These are phyloP conservation scores for Hippocampus comes DNA, from an alignment of 2,113 vertebrate species.

Conservation along the genomic window DNA sequence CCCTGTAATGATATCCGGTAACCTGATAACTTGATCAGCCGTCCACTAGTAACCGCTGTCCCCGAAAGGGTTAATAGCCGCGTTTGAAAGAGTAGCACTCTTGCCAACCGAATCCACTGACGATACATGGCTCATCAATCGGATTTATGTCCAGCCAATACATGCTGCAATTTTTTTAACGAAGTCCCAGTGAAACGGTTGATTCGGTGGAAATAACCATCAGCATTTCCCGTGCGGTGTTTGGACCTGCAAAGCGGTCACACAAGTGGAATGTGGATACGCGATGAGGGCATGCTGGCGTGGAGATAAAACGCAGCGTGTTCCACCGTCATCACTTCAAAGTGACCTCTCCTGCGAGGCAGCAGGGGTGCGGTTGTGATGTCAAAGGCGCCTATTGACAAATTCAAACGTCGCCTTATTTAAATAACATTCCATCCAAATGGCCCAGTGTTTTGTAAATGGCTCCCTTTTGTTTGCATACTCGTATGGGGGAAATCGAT, in stretches of 20 bases:
- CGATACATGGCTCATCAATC: background rate
- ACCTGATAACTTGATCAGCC: too few relatives aligned
- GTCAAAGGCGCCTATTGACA: background rate
- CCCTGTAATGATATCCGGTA: too few relatives aligned
- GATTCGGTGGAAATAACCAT: slow-evolving; percentile 12
- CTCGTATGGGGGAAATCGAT: background rate
- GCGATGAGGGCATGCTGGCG: slow-evolving; percentile 28
- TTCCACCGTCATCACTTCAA: background rate
- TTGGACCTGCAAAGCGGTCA: slow-evolving; percentile 10
- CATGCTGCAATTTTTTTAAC: background rate
- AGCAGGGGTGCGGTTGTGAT: background rate
- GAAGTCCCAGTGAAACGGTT: slow-evolving; percentile 8
- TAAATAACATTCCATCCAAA: background rate
- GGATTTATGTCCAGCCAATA: background rate
- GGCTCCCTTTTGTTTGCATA: slow-evolving; percentile 3
- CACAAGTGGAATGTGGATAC: slow-evolving; percentile 33
- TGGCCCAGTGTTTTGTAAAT: background rate
- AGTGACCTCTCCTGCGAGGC: background rate
- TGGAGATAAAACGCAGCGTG: slow-evolving; percentile 11
- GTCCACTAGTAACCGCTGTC: too few relatives aligned
- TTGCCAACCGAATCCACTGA: background rate
- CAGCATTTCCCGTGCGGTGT: background rate
- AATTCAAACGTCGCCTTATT: background rate
- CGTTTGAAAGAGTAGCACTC: background rate
- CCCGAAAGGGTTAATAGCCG: background rate